phyloP scores from a whole-genome alignment of 2,888 invertebrate species.

The Drosophila mimica region DNA sequence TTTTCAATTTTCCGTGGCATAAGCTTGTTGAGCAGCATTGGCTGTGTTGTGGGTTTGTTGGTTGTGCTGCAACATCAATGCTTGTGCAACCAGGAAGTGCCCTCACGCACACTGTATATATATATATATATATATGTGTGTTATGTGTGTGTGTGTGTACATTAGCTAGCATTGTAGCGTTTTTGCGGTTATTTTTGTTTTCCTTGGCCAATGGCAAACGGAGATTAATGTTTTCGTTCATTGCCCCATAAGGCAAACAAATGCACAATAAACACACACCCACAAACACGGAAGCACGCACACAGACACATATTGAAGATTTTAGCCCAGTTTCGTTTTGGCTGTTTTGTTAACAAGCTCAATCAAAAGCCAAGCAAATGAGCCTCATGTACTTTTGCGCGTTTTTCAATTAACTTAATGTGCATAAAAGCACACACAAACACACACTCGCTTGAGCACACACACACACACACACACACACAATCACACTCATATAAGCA shows the following conservation, averaged over 20 bases:
- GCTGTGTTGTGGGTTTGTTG: background rate
- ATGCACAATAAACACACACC: constrained; percentile 31
- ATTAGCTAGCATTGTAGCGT: constrained; percentile 48
- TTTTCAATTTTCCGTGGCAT: constrained; percentile 67
- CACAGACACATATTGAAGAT: constrained; percentile 3
- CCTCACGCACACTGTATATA: constrained; percentile 15
- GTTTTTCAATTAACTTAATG: constrained; percentile 81
- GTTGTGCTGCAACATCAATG: constrained; percentile 12
- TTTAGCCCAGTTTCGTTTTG: constrained; percentile 20
- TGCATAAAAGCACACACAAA: constrained; percentile 52
- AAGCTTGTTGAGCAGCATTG: constrained; percentile 52
- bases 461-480: constrained; percentile 5
- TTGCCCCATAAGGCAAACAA: constrained; percentile 63
- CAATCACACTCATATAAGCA: constrained; percentile 5
- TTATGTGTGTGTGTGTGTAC: constrained; percentile 31
- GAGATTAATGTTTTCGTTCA: constrained; percentile 82
- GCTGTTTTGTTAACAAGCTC: constrained; percentile 42
- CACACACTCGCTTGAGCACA: constrained; percentile 7
- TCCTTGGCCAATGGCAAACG: constrained; percentile 79
- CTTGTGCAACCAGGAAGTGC: constrained; percentile 46
- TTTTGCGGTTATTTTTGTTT: constrained; percentile 51
- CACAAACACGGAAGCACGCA: constrained; percentile 5
- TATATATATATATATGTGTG: background rate
- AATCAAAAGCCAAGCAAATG: constrained; percentile 63
- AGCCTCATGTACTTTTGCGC: constrained; percentile 57